phyloP scores from a whole-genome alignment of 2,797 vertebrate species.

The Cuniculus paca region DNA sequence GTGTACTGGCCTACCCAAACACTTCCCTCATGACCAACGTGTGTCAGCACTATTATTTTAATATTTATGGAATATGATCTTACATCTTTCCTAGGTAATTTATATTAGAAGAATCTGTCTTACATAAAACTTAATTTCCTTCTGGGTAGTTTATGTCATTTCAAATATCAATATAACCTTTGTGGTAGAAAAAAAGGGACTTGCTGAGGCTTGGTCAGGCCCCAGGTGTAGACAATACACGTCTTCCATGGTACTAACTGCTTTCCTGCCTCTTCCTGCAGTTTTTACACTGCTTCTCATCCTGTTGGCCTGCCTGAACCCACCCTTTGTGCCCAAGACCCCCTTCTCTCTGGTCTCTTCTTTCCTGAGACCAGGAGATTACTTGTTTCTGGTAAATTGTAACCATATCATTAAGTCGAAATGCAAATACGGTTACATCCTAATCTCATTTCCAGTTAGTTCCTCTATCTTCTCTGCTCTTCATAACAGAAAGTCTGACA shows the following conservation, averaged over 20 bases:
- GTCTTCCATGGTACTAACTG: neutral
- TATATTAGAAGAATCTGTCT: conserved; percentile 23
- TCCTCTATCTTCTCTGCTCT: neutral
- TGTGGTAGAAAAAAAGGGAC: neutral
- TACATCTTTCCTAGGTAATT: neutral
- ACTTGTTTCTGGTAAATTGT: neutral
- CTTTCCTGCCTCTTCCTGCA: neutral
- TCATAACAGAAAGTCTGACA: neutral
- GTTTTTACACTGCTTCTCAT: neutral
- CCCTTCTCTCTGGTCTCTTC: neutral
- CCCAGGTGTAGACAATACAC: neutral
- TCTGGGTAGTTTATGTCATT: neutral
- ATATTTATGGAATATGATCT: neutral
- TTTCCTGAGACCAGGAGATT: neutral
- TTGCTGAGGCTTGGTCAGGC: neutral
- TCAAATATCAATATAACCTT: neutral
- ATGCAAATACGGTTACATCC: neutral
- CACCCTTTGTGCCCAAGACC: neutral
- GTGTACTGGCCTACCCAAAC: neutral
- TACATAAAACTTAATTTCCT: conserved; percentile 1
- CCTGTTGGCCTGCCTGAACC: neutral
- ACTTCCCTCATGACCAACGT: neutral
- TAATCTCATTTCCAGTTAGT: neutral
- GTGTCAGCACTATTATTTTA: conserved; percentile 9
- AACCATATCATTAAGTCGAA: neutral